Conservation (phyloP, 2,113 vertebrate species). For the Cebidichthys violaceus region DNA sequence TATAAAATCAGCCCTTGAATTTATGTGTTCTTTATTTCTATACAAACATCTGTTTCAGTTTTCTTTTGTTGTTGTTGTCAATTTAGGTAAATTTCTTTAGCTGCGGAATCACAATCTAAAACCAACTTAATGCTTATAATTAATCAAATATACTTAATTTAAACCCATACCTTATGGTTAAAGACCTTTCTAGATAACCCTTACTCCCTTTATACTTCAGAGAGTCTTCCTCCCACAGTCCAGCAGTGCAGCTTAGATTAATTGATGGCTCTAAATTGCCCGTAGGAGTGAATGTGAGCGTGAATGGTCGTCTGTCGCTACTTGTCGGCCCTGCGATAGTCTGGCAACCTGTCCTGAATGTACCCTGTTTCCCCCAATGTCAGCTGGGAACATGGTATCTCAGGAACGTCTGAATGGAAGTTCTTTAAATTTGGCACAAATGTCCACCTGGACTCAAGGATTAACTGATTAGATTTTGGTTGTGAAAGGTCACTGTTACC, state of each 20-base stretch:
- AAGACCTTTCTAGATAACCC: not conserved
- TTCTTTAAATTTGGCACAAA: not conserved
- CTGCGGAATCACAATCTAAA: not conserved
- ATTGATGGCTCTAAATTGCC: too few relatives aligned
- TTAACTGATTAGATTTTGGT: not conserved
- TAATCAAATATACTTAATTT: not conserved
- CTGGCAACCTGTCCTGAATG: too few relatives aligned
- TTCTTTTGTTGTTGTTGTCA: not conserved
- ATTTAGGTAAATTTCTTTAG: not conserved
- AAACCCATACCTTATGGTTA: not conserved
- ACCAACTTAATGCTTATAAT: too few relatives aligned
- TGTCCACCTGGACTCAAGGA: not conserved
- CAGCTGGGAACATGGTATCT: too few relatives aligned
- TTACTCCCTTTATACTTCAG: not conserved
- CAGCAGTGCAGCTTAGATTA: too few relatives aligned
- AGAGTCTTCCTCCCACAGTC: too few relatives aligned
- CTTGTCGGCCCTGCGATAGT: too few relatives aligned
- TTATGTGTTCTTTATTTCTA: not conserved
- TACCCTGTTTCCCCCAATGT: too few relatives aligned
- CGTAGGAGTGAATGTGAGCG: too few relatives aligned
- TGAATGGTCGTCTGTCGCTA: too few relatives aligned
- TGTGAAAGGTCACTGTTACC: not conserved
- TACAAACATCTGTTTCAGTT: not conserved
- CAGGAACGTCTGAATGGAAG: too few relatives aligned
- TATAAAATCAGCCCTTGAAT: not conserved